Percentiles rank a stretch among this genome's conserved stretches.
Evolutionary conservation across 1,140 invertebrate genomes (phyloP).

Genomic region (Sinella curviseta): DNA sequence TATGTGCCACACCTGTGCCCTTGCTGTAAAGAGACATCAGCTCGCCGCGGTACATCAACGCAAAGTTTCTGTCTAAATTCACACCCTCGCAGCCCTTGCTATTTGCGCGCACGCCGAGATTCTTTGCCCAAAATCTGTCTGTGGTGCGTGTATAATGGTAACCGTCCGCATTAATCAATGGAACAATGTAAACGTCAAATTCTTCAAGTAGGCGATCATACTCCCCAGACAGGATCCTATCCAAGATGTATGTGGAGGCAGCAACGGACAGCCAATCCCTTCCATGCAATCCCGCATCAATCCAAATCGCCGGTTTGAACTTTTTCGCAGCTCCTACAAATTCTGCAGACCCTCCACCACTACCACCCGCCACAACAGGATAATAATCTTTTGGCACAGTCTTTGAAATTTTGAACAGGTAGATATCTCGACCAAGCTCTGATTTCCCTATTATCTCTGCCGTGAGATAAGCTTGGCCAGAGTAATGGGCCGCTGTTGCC

Average conservation of each 20-base stretch:
- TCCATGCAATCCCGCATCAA: conserved; percentile 79
- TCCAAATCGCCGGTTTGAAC: conserved; percentile 61
- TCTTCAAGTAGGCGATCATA: conserved; percentile 67
- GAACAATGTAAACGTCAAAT: conserved; percentile 79
- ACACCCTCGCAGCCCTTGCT: conserved; percentile 67
- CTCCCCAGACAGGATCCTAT: conserved; percentile 70
- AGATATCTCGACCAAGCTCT: not conserved
- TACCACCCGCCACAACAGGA: not conserved
- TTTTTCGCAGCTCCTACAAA: not conserved
- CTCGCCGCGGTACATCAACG: not conserved
- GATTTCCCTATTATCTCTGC: not conserved
- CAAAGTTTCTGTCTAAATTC: conserved; percentile 76
- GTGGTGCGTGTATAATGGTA: conserved; percentile 74
- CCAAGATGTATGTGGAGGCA: conserved; percentile 77
- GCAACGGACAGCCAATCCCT: conserved; percentile 89
- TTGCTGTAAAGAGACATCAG: conserved; percentile 70
- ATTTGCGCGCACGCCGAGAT: conserved; percentile 53
- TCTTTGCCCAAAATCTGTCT: conserved; percentile 53
- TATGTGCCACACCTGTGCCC: conserved; percentile 70
- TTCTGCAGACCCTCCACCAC: not conserved
- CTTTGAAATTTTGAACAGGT: not conserved
- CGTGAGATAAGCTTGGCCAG: not conserved
- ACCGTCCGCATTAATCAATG: conserved; percentile 80
- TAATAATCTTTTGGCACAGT: not conserved
- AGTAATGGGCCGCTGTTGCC: not conserved